Percentiles rank a stretch among this genome's conserved stretches.
Evolutionary conservation across 1,140 invertebrate genomes (phyloP).

Genomic region (Megathymus violae): DNA sequence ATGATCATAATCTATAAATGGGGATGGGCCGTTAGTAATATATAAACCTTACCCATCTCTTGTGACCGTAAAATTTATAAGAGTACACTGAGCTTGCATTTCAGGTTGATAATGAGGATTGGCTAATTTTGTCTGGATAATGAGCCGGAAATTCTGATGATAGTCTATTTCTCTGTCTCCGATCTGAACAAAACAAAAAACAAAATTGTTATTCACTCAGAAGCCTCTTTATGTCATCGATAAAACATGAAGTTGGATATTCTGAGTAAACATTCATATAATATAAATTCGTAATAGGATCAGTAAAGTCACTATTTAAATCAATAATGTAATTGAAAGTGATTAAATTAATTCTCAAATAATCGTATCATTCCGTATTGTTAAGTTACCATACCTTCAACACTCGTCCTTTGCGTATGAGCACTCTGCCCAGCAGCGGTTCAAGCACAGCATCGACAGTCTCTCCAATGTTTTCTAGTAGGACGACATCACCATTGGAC

Average conservation of each 20-base stretch:
- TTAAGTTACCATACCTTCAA: constrained; percentile 82
- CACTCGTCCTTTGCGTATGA: constrained; percentile 86
- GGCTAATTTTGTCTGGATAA: constrained; percentile 96
- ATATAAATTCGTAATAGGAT: too few species aligned
- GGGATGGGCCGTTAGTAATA: too few species aligned
- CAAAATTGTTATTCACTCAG: too few species aligned
- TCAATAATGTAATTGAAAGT: too few species aligned
- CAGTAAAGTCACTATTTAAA: too few species aligned
- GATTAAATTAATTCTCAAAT: too few species aligned
- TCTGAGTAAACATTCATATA: too few species aligned
- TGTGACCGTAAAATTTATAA: constrained; percentile 98
- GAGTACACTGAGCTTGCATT: constrained; percentile 97
- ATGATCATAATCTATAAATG: too few species aligned
- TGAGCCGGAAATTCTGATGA: constrained; percentile 92
- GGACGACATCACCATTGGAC: constrained; percentile 88
- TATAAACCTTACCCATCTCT: constrained; percentile 80
- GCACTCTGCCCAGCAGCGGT: constrained; percentile 93
- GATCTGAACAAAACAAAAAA: constrained; percentile 83
- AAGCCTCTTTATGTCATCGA: too few species aligned
- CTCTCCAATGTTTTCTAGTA: constrained; percentile 96
- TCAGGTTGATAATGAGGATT: constrained; percentile 98
- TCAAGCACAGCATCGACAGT: constrained; percentile 95
- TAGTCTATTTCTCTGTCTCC: constrained; percentile 97
- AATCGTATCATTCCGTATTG: too few species aligned
- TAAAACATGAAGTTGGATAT: too few species aligned